A percentile compares a stretch with the other conserved stretches of the same genome.
These are phyloP conservation scores for Heterotis niloticus DNA, from an alignment of 2,113 vertebrate species.

Conservation along the genomic window DNA sequence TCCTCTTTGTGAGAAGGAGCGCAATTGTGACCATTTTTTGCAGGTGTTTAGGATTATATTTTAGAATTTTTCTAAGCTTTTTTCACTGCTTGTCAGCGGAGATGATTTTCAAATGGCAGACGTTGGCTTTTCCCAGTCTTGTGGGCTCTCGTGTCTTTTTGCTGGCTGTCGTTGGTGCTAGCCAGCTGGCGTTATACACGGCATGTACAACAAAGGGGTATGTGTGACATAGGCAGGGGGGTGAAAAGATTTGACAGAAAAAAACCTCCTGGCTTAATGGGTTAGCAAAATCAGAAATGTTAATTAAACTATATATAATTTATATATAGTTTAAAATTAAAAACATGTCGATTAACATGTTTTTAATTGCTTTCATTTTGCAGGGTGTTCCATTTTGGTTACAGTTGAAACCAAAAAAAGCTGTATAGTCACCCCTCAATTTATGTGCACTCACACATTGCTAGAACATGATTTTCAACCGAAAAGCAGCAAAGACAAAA, in stretches of 20 bases:
- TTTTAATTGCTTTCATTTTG: too few relatives aligned
- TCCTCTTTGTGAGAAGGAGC: background rate
- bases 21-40: background rate
- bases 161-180: background rate
- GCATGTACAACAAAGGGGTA: background rate
- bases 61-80: background rate
- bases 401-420: too few relatives aligned
- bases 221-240: background rate
- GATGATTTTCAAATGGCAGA: background rate
- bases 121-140: background rate
- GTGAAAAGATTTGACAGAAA: background rate
- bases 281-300: background rate
- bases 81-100: slow-evolving; percentile 7
- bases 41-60: slow-evolving; percentile 3
- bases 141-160: too few relatives aligned
- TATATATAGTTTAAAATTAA: too few relatives aligned
- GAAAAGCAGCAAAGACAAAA: too few relatives aligned
- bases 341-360: too few relatives aligned
- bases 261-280: background rate
- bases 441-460: too few relatives aligned
- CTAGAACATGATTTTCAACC: too few relatives aligned
- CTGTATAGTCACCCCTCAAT: too few relatives aligned
- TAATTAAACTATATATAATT: background rate
- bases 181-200: background rate
- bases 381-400: too few relatives aligned